Base-by-base conservation (phyloP, 1,140 invertebrate species). In the Geopemphigus sp. region DNA sequence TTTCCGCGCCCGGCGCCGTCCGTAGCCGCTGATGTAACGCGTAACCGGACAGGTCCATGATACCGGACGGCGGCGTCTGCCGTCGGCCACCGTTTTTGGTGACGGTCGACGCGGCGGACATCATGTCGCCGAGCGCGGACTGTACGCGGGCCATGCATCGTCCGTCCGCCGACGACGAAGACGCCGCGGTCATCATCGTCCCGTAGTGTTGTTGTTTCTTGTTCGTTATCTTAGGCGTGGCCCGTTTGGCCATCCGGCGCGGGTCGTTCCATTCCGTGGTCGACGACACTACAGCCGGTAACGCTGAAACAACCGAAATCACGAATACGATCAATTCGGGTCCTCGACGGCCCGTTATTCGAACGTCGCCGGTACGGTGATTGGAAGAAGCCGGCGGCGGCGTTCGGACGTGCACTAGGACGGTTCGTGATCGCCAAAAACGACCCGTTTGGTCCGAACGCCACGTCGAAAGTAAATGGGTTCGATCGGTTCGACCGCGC, bases 11-110 rank as follows among this genome's bases (percentile, higher is more conserved):
- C 3, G 89, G 89, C 17, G 87, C 88, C 26, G 86, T 86, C 57
- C 89, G 84, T 82, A 91, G 84, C 80, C 88, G 86, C 83, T 90
- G 89, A 82, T 90, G 88, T 26, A 91, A 82, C 19, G 89, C 89
- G 84, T 90, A 91, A 15, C 90, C 89, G 66, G 89, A 87, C 15
- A 90, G 85, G 83, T 90, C 88, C n/a, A 91, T 68, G 68, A 29
- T 54, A 22, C 47, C 50, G 17, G 80, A n/a, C 22, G 39, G 8
- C n/a, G 8, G 19, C n/a, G 24, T 54, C 8, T 59, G 74, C n/a
- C 74, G 56, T 47, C 57, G 57, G 22, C 61, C 61, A 0, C 74
- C 74, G 29, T 54, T 29, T 22, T 72, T 72, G 50, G 8, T 54
- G 50, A 47, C 11, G 39, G 11, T 11, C 8, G 24, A 26, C 15